phyloP scores from a whole-genome alignment of 2,888 invertebrate genomes.

The Petrolisthes cinctipes region DNA sequence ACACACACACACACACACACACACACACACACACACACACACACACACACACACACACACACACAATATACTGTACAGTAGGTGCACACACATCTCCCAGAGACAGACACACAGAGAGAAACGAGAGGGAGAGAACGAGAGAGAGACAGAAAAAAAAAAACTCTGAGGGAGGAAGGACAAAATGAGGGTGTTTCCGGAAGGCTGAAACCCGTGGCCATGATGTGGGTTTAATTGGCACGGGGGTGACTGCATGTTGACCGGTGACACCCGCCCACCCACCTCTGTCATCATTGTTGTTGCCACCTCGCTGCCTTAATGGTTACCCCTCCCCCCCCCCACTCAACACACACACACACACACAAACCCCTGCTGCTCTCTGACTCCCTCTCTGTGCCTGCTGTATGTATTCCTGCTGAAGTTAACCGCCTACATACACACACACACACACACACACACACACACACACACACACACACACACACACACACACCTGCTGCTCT shows the following conservation, averaged over 20 bases:
- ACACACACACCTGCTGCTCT: neutral
- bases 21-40: neutral
- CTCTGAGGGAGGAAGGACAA: neutral
- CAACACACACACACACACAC: neutral
- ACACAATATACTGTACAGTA: no score
- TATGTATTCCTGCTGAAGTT: no score
- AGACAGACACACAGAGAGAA: no score
- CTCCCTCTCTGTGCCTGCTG: neutral
- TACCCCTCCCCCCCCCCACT: neutral
- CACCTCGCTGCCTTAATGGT: neutral
- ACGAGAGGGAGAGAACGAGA: no score
- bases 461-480: neutral
- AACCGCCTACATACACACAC: neutral
- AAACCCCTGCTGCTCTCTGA: neutral
- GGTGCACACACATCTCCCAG: no score
- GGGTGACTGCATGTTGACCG: slow-evolving; percentile 29
- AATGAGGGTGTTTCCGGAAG: slow-evolving; percentile 29
- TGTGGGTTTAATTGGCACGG: slow-evolving; percentile 42
- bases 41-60: neutral
- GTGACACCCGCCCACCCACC: slow-evolving; percentile 13
- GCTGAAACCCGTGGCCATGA: slow-evolving; percentile 28
- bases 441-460: neutral
- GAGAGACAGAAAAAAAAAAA: slow-evolving; percentile 19
- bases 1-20: slow-evolving; percentile 18
- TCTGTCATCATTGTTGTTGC: neutral